Evolutionary conservation across 2,797 vertebrate species (phyloP), one percentile per base, ranked within the genome.

Genomic region (Anguilla megastoma): DNA sequence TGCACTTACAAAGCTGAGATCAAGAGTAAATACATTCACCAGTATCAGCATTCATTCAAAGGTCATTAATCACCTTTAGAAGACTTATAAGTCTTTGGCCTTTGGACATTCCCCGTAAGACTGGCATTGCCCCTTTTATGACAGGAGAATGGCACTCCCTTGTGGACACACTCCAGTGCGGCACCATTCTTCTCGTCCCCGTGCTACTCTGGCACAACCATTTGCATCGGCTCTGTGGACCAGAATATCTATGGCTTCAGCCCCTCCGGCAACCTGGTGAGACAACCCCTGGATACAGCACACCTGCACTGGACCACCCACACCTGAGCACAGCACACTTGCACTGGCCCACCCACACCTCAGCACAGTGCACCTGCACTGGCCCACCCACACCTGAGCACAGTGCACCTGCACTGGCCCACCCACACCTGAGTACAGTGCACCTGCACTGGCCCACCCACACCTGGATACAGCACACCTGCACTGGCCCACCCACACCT

Each of bases 161-260:
- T 98, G 90, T 99, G 98, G 98, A 97, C 94, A 12, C 88, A 87
- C 86, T 79, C 79, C 87, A 95, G 96, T 89, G 95, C 95, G 66
- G 94, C 94, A 83, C 98, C 99, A 0, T 96, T 99, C 90, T 99
- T 99, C 93, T 98, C 98, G 0, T 99, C 98, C 0, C 98, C 98
- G 16, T 95, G 92, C 87, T 96, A 94, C 92, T 96, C 92, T 86
- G 93, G 93, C 45, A 92, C 89, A 0, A 93, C 79, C 0, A 7
- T 99, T 18, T 96, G 90, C n/a, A 90, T 99, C 84, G 98, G 98
- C n/a, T 98, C 97, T 14, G 98, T 99, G 88, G 97, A 99, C 79
- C 97, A 97, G 92, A 96, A 95, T 90, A 92, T 99, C 76, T 94
- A 96, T 88, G 97, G 96, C 92, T 95, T 98, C 90, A 96, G 93